These are phyloP conservation scores for Ptychoptera albimana DNA, from an alignment of 2,888 invertebrate species.

Conservation along the genomic window DNA sequence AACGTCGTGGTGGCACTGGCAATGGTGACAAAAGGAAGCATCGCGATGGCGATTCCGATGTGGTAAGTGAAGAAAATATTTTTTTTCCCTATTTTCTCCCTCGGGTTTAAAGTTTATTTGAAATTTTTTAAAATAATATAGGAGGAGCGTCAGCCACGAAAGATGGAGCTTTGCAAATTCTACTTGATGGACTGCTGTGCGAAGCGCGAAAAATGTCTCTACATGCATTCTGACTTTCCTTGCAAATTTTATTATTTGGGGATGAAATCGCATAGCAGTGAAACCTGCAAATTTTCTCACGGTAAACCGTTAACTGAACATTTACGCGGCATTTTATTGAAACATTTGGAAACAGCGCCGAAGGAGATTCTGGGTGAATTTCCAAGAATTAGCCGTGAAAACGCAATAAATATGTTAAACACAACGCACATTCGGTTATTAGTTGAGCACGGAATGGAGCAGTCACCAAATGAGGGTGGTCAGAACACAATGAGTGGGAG, in stretches of 20 bases:
- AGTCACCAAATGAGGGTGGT: constrained; percentile 10
- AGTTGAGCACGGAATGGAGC: constrained; percentile 26
- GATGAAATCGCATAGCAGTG: constrained; percentile 61
- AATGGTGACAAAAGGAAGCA: constrained; percentile 33
- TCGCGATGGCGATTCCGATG: constrained; percentile 48
- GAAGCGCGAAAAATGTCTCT: constrained; percentile 87
- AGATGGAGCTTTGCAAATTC: constrained; percentile 91
- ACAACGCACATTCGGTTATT: constrained; percentile 34
- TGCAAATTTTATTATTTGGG: constrained; percentile 96
- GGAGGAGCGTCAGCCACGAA: constrained; percentile 62
- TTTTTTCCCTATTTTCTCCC: background rate
- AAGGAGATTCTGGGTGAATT: constrained; percentile 85
- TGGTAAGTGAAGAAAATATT: constrained; percentile 21
- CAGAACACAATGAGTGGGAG: background rate
- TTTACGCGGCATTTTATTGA: constrained; percentile 44
- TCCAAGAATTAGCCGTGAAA: constrained; percentile 64
- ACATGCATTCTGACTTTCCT: constrained; percentile 93
- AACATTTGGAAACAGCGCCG: constrained; percentile 79
- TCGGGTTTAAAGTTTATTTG: background rate
- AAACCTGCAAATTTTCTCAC: constrained; percentile 91
- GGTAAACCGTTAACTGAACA: constrained; percentile 70
- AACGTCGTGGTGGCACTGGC: constrained; percentile 25
- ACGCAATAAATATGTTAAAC: constrained; percentile 40
- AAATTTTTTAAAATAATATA: constrained; percentile 58
- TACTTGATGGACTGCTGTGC: constrained; percentile 91